Base-by-base conservation (phyloP, 35 echinoderm and acorn worm genomes). In the Ophiothrix spiculata region DNA sequence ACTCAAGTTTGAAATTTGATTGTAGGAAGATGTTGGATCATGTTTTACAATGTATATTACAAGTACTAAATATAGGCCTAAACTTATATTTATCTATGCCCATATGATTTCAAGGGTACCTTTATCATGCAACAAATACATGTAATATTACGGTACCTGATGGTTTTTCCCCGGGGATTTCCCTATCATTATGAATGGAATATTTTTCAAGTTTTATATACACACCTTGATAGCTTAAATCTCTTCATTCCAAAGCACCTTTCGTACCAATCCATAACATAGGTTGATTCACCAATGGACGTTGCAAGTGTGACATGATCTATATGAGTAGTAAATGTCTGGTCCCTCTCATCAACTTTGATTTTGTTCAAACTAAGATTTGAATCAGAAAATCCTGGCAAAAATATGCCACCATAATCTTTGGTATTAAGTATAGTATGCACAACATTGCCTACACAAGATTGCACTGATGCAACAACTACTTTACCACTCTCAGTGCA, bases 241-340 rank as follows among this genome's bases (percentile, higher is more conserved):
- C 96, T 78, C 42, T 91, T 94, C 88, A 94, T 89, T 83, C 96
- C 96, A 82, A 99, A 88, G 54, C 96, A 94, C 25, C 79, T 86
- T 77, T 94, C 89, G 73, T 99, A 99, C 88, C 88, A 99, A 31
- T 75, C 42, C 42, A 99, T 78, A 35, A 84, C 77, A 46, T 87
- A 34, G 54, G 85, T 81, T 36, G 92, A 88, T 1, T 77, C 39
- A 10, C 86, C 96, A 0, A 85, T 88, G 8, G 17, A 77, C n/a
- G n/a, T 76, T 87, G 90, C 96, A 86, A 91, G 86, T 15, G 96
- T 99, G 16, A 98, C 80, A 77, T 99, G 96, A 87, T 99, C 96
- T 86, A 99, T 90, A 84, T 99, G 96, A 37, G 81, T 83, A 8
- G 88, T 64, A 3, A 45, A n/a, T 75, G 17, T 19, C 4, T 82